Conservation (phyloP, 1,140 invertebrate genomes). For the Lepidurus packardi region DNA sequence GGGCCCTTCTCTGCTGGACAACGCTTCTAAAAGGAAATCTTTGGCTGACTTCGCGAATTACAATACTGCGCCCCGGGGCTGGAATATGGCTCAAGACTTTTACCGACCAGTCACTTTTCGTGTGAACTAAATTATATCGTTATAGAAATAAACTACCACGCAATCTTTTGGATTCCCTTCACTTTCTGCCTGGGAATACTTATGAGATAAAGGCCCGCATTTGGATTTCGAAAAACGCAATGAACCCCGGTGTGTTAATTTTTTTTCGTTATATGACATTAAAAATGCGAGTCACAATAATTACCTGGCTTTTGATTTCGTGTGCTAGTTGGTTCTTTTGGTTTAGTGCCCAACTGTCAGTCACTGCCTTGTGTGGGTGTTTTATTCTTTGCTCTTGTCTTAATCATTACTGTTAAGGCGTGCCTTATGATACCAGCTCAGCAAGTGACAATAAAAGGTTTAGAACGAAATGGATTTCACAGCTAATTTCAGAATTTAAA, state of each 20-base stretch:
- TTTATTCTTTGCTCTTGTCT: slow-evolving; percentile 2
- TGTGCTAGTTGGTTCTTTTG: slow-evolving; percentile 9
- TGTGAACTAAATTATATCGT: slow-evolving; percentile 2
- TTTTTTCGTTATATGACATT: neutral
- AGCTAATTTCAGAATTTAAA: neutral
- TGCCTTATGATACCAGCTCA: slow-evolving; percentile 11
- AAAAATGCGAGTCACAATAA: slow-evolving; percentile 11
- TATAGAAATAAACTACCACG: neutral
- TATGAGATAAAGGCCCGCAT: neutral
- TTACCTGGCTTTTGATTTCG: slow-evolving; percentile 13
- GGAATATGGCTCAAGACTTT: slow-evolving; percentile 52
- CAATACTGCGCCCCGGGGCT: slow-evolving; percentile 73
- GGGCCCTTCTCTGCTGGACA: slow-evolving; percentile 28
- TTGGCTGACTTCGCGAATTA: slow-evolving; percentile 53
- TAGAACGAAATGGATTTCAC: neutral
- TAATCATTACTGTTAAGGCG: neutral
- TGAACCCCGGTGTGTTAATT: neutral
- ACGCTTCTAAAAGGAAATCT: slow-evolving; percentile 45
- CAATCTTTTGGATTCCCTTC: neutral
- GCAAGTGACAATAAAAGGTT: slow-evolving; percentile 18
- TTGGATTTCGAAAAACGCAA: neutral
- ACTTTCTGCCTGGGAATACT: no score
- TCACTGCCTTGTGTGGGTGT: slow-evolving; percentile 17
- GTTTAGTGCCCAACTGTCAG: neutral
- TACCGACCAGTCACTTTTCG: slow-evolving; percentile 62